phyloP scores from a whole-genome alignment of 2,113 vertebrate species.

The Proterorhinus semilunaris region DNA sequence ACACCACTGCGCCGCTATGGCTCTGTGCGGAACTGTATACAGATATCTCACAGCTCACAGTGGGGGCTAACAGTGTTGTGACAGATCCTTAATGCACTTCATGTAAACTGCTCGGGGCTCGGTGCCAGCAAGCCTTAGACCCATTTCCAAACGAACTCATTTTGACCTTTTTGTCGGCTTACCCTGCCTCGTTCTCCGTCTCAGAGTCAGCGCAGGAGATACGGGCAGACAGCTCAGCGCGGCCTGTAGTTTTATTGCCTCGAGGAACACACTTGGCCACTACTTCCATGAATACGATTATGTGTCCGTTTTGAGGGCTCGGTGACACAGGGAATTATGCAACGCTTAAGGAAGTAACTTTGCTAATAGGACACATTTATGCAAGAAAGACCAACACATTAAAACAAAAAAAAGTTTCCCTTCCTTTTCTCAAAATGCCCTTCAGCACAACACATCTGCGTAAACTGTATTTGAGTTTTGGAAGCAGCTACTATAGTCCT shows the following conservation, averaged over 20 bases:
- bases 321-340: slow-evolving; percentile 19
- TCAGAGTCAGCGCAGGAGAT: slow-evolving; percentile 45
- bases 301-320: slow-evolving; percentile 31
- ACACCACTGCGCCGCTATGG: slow-evolving; percentile 1
- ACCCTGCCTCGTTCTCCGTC: slow-evolving; percentile 31
- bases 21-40: slow-evolving; percentile 13
- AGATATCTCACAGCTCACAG: slow-evolving; percentile 2
- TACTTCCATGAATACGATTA: slow-evolving; percentile 21
- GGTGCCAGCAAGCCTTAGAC: slow-evolving; percentile 4
- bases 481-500: too few species aligned
- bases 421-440: neutral
- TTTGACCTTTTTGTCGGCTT: slow-evolving; percentile 50
- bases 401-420: neutral
- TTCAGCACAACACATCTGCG: neutral
- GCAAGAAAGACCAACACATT: neutral
- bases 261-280: slow-evolving; percentile 24
- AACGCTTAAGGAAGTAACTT: slow-evolving; percentile 10
- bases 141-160: slow-evolving; percentile 38
- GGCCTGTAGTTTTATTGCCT: slow-evolving; percentile 33
- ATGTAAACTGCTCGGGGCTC: slow-evolving; percentile 20
- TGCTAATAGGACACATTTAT: slow-evolving; percentile 27
- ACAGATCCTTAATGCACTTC: slow-evolving; percentile 28
- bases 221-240: slow-evolving; percentile 42
- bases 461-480: too few species aligned
- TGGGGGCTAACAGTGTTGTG: slow-evolving; percentile 17